phyloP scores from a whole-genome alignment of 2,113 vertebrate genomes.

The Tachuris rubrigastra region DNA sequence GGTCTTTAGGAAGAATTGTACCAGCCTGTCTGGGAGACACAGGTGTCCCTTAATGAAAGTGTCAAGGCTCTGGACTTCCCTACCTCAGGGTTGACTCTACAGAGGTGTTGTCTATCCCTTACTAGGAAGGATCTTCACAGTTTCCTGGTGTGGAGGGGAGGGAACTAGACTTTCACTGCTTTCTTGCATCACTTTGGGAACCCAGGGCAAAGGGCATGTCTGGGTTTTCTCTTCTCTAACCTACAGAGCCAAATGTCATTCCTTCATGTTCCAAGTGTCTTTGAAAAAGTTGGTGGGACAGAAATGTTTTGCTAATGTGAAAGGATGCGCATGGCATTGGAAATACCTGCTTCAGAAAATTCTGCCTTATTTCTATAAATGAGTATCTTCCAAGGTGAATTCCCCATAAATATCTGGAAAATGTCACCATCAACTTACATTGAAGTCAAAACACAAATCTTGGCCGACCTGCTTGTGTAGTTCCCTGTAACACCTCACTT shows the following conservation, averaged over 20 bases:
- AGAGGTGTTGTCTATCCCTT: neutral
- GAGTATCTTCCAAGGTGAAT: slow-evolving; percentile 41
- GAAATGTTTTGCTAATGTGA: neutral
- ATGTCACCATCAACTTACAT: slow-evolving; percentile 36
- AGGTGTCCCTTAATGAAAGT: neutral
- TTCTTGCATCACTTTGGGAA: neutral
- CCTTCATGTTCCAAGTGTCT: neutral
- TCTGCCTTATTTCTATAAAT: slow-evolving; percentile 22
- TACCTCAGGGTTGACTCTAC: neutral
- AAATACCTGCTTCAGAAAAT: slow-evolving; percentile 38
- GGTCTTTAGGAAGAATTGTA: neutral
- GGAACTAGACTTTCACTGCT: neutral
- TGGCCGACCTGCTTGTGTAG: slow-evolving; percentile 71
- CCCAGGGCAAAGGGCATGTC: neutral
- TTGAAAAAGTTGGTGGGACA: neutral
- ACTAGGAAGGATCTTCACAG: neutral
- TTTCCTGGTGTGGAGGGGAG: neutral
- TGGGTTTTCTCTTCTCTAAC: neutral
- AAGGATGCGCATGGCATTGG: neutral
- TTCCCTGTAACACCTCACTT: slow-evolving; percentile 72
- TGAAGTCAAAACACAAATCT: slow-evolving; percentile 68
- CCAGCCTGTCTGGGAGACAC: neutral
- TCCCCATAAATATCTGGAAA: slow-evolving; percentile 72
- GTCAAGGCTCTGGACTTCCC: neutral
- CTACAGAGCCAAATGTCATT: neutral